Evolutionary conservation across 2,113 vertebrate species (phyloP).

Genomic region (Hydropotes inermis): DNA sequence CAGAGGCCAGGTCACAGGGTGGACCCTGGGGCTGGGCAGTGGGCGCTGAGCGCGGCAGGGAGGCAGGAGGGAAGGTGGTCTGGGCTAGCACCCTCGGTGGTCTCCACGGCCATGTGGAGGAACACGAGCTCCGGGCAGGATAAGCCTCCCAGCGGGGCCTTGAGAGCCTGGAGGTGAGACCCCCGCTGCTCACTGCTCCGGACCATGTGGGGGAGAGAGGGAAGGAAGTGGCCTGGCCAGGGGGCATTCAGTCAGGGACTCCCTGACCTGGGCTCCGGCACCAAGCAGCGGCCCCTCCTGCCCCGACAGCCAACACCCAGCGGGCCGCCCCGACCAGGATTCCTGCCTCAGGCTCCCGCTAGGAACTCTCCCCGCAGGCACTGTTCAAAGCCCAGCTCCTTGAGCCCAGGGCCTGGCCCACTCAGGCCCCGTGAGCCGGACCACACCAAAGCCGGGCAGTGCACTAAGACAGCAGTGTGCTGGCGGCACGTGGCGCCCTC

Average conservation of each 20-base stretch:
- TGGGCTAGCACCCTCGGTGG: background rate
- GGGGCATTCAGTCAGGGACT: background rate
- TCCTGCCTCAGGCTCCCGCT: no score
- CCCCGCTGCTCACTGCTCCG: rapidly evolving
- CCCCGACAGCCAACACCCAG: background rate
- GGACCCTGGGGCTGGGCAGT: no score
- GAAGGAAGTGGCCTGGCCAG: background rate
- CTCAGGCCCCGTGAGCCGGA: background rate
- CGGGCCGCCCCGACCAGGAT: rapidly evolving
- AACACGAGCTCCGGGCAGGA: background rate
- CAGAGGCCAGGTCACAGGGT: background rate
- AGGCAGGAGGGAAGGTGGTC: background rate
- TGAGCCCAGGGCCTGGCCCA: background rate
- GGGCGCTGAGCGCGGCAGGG: background rate
- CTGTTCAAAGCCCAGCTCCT: background rate
- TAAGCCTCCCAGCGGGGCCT: background rate
- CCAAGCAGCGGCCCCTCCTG: rapidly evolving
- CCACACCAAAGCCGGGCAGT: background rate
- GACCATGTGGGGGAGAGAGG: no score
- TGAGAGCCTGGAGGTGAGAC: background rate
- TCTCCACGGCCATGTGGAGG: background rate
- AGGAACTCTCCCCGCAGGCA: background rate
- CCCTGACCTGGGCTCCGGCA: background rate
- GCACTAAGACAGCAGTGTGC: background rate
- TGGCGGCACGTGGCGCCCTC: background rate